phyloP scores from a whole-genome alignment of 2,888 invertebrate genomes.

The Uloborus plumipes region DNA sequence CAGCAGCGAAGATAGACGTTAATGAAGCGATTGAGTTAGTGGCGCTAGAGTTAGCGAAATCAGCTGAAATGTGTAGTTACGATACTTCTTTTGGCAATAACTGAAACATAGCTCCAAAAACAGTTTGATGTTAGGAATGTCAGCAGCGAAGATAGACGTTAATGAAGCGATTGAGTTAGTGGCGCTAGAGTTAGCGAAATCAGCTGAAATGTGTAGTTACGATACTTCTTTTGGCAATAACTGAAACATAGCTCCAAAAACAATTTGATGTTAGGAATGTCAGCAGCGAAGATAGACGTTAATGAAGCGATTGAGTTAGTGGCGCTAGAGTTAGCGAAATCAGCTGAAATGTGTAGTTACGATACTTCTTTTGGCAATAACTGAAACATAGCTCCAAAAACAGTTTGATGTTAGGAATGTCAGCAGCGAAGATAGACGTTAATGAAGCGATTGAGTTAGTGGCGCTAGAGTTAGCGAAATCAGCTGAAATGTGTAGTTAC shows the following conservation, averaged over 20 bases:
- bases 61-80: constrained; percentile 18
- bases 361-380: too few species aligned
- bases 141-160: not conserved
- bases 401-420: not conserved
- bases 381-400: not conserved
- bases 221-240: constrained; percentile 57
- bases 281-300: not conserved
- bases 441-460: constrained; percentile 15
- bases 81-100: constrained; percentile 59
- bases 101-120: not conserved
- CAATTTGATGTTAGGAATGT: not conserved
- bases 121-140: not conserved
- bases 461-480: not conserved
- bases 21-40: constrained; percentile 15
- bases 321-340: not conserved
- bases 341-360: constrained; percentile 17
- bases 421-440: not conserved
- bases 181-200: not conserved
- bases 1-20: not conserved
- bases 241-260: not conserved
- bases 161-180: constrained; percentile 12
- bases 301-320: constrained; percentile 12
- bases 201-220: constrained; percentile 20
- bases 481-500: constrained; percentile 20
- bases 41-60: not conserved